A percentile compares a stretch with the other conserved stretches of the same genome.
Conservation (phyloP, 2,888 invertebrate genomes). For the Nymphalis polychloros region DNA sequence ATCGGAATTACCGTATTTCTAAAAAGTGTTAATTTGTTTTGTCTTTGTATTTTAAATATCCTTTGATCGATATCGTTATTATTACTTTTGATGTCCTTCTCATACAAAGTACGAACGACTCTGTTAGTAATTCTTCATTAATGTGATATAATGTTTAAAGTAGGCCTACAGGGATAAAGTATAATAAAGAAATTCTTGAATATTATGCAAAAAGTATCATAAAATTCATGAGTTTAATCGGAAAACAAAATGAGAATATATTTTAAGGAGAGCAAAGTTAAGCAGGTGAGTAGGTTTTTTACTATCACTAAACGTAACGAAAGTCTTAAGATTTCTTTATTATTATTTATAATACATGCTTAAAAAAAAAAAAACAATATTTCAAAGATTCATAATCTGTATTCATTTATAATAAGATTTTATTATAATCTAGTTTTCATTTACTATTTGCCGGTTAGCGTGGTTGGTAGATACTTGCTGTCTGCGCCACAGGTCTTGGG, state of each 20-base stretch:
- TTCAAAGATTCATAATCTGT: too few species aligned
- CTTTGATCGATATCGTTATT: too few species aligned
- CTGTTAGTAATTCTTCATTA: too few species aligned
- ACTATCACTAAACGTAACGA: background rate
- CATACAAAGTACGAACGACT: background rate
- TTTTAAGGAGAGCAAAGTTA: slow-evolving; percentile 71
- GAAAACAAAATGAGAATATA: slow-evolving; percentile 69
- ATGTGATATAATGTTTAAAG: too few species aligned
- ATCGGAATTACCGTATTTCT: background rate
- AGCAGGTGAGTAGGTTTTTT: slow-evolving; percentile 59
- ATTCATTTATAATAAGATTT: too few species aligned
- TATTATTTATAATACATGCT: too few species aligned
- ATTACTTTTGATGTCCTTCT: background rate
- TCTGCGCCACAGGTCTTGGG: too few species aligned
- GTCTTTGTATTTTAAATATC: too few species aligned
- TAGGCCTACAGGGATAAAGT: slow-evolving; percentile 6
- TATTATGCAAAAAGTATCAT: slow-evolving; percentile 67
- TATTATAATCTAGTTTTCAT: background rate
- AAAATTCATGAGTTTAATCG: slow-evolving; percentile 63
- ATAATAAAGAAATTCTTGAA: slow-evolving; percentile 52
- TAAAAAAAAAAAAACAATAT: too few species aligned
- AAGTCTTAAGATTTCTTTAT: too few species aligned
- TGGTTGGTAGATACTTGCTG: too few species aligned
- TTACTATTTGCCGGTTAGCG: too few species aligned
- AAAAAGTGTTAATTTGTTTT: background rate